These are phyloP conservation scores for Wasmannia auropunctata DNA, from an alignment of 1,140 invertebrate species.

Conservation along the genomic window DNA sequence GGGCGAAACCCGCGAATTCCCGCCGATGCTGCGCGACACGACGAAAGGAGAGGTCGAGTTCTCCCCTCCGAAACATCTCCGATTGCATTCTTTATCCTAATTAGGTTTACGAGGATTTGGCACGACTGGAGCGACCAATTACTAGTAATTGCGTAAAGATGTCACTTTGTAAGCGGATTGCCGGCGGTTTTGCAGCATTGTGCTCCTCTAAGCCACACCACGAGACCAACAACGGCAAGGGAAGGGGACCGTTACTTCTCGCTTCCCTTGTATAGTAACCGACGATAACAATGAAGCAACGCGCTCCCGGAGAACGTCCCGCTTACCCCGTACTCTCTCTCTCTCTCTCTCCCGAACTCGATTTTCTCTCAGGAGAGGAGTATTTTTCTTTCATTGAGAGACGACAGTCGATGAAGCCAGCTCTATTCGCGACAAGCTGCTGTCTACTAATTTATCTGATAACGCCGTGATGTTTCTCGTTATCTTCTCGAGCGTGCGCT, in stretches of 20 bases:
- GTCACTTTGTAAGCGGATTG: constrained; percentile 85
- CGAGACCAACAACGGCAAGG: constrained; percentile 63
- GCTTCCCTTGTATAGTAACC: constrained; percentile 67
- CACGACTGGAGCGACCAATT: constrained; percentile 79
- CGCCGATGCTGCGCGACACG: neutral
- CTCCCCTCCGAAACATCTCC: constrained; percentile 65
- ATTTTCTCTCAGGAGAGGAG: constrained; percentile 55
- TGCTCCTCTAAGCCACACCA: constrained; percentile 76
- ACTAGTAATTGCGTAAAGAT: constrained; percentile 85
- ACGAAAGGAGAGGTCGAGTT: constrained; percentile 24
- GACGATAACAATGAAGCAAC: constrained; percentile 66
- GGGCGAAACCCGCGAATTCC: neutral
- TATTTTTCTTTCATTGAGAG: constrained; percentile 49
- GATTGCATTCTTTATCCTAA: constrained; percentile 80
- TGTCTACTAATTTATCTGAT: constrained; percentile 42
- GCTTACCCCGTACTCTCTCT: no score
- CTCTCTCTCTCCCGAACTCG: constrained; percentile 63
- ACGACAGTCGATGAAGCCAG: constrained; percentile 36
- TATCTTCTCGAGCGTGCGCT: neutral
- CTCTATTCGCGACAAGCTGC: neutral
- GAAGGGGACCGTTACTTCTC: constrained; percentile 77
- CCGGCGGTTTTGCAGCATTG: constrained; percentile 80
- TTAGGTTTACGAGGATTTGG: constrained; percentile 80
- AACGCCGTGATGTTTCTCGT: neutral
- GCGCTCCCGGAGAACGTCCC: constrained; percentile 47